Evolutionary conservation across 2,888 invertebrate genomes (phyloP).

Genomic region (Chrysotoxum bicinctum): DNA sequence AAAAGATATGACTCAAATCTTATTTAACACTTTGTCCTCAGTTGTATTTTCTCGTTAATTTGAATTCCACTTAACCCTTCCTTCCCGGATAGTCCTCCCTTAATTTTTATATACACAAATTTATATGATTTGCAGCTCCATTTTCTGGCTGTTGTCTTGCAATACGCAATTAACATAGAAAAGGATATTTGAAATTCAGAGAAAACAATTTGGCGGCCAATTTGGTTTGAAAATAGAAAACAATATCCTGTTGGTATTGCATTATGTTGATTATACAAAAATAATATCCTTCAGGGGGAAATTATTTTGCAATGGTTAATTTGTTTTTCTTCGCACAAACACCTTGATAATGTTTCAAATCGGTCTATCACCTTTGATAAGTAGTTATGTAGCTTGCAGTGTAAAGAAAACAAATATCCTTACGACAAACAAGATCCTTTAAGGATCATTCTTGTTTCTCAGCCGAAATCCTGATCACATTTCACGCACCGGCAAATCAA

Average conservation of each 20-base stretch:
- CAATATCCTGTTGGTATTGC: slow-evolving; percentile 67
- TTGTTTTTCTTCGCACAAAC: slow-evolving; percentile 52
- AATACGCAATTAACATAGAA: slow-evolving; percentile 44
- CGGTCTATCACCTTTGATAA: neutral
- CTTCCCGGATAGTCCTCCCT: too few relatives aligned
- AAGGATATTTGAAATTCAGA: slow-evolving; percentile 66
- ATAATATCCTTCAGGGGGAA: slow-evolving; percentile 69
- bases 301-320: slow-evolving; percentile 49
- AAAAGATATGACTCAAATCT: too few relatives aligned
- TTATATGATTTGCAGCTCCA: slow-evolving; percentile 30
- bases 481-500: slow-evolving; percentile 50
- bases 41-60: too few relatives aligned
- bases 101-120: neutral
- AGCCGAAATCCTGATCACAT: slow-evolving; percentile 59
- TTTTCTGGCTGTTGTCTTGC: neutral
- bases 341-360: slow-evolving; percentile 31
- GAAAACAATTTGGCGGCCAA: slow-evolving; percentile 48
- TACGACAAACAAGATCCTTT: slow-evolving; percentile 35
- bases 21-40: too few relatives aligned
- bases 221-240: slow-evolving; percentile 18
- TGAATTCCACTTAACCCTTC: too few relatives aligned
- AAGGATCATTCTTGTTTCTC: slow-evolving; percentile 27
- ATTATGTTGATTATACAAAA: slow-evolving; percentile 52
- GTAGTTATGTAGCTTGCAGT: too few relatives aligned
- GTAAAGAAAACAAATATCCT: neutral